Evolutionary conservation across 2,888 invertebrate species (phyloP).

Genomic region (Phytoseiulus persimilis): DNA sequence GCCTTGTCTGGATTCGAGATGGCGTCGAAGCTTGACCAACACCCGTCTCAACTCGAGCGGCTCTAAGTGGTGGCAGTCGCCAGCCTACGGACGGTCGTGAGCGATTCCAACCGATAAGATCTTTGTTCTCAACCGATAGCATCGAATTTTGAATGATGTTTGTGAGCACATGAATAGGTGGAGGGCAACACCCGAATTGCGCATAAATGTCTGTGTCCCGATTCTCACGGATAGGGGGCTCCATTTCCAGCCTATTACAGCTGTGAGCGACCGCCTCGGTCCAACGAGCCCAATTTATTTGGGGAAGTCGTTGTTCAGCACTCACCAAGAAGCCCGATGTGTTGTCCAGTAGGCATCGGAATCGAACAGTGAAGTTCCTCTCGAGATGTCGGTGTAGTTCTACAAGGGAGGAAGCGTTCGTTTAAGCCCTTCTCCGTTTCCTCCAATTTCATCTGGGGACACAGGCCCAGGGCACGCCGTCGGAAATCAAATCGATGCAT

Average conservation of each 20-base stretch:
- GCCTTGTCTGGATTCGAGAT: neutral
- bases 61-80: neutral
- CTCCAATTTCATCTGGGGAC: too few relatives aligned
- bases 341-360: slow-evolving; percentile 95
- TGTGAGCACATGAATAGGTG: too few relatives aligned
- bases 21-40: neutral
- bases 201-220: too few relatives aligned
- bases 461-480: too few relatives aligned
- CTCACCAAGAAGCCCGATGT: slow-evolving; percentile 97
- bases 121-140: neutral
- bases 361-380: slow-evolving; percentile 93
- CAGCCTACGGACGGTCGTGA: neutral
- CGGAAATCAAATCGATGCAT: too few relatives aligned
- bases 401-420: slow-evolving; percentile 40
- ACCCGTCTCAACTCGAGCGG: neutral
- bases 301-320: too few relatives aligned
- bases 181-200: too few relatives aligned
- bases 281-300: too few relatives aligned
- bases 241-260: too few relatives aligned
- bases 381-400: slow-evolving; percentile 83
- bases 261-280: too few relatives aligned
- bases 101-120: neutral
- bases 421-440: too few relatives aligned
- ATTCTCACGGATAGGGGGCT: too few relatives aligned
- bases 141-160: neutral